Conservation (phyloP, 2,888 invertebrate species). For the Amitus sp. region DNA sequence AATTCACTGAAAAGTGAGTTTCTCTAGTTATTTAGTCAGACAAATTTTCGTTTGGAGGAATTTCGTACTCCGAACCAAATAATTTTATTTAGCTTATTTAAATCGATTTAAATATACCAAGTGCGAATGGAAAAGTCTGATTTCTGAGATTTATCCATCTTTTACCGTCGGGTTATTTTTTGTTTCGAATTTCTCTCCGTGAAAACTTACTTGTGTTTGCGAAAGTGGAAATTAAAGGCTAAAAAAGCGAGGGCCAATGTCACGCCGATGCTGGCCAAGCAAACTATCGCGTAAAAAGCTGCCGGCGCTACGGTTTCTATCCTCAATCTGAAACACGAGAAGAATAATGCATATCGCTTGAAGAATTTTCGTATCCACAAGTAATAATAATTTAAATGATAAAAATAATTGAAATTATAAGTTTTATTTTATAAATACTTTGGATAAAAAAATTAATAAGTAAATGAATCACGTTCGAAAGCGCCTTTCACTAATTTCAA, state of each 20-base stretch:
- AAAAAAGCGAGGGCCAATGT: constrained; percentile 79
- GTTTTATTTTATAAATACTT: background rate
- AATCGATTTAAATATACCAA: too few relatives aligned
- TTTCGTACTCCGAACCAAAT: too few relatives aligned
- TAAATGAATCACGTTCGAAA: background rate
- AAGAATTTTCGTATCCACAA: background rate
- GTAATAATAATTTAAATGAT: too few relatives aligned
- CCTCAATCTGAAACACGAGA: constrained; percentile 68
- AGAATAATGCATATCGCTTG: background rate
- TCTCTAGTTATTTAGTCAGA: too few relatives aligned
- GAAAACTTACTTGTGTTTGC: constrained; percentile 71
- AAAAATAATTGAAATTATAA: too few relatives aligned
- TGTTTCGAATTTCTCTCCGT: too few relatives aligned
- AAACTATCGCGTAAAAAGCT: constrained; percentile 79
- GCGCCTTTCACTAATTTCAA: constrained; percentile 17
- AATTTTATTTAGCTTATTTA: too few relatives aligned
- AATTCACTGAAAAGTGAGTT: too few relatives aligned
- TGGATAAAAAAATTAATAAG: background rate
- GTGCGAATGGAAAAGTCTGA: too few relatives aligned
- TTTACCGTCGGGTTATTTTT: too few relatives aligned
- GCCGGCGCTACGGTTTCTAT: constrained; percentile 82
- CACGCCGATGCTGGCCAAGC: constrained; percentile 80
- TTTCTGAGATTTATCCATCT: background rate
- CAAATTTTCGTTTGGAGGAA: too few relatives aligned
- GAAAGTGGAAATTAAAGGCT: constrained; percentile 84